Base-by-base conservation (phyloP, 2,888 invertebrate genomes). In the Melanostoma mellinum region DNA sequence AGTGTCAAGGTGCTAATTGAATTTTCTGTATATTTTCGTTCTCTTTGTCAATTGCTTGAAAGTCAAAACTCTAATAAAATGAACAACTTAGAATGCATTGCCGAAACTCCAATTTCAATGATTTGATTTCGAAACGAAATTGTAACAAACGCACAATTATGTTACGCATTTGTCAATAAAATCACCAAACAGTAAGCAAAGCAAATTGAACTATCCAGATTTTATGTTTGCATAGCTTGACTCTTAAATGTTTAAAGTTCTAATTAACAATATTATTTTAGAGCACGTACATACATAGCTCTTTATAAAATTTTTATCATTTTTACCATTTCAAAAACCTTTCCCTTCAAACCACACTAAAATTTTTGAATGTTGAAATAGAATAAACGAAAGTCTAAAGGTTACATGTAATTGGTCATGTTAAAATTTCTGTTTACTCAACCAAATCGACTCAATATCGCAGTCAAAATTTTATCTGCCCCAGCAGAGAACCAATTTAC, bases 1-100 rank as follows among this genome's bases (percentile, higher is more conserved):
- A 38, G 38, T 48, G 40, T 32, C 2, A 32, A 67, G 8, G 65
- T 74, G 79, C 35, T 84, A 79, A 84, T 78, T 79, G 65, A 55
- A 32, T 55, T 78, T 77, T 69, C 42, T 73, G 65, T 60, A 20
- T 20, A 20, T 20, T 20, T 20, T 6, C 52, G 6, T 36, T 53
- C 52, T 52, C 58, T 81, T 78, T 78, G 44, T 33, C 44, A 10
- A 44, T n/a, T 2, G 44, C 40, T 10, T 8, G 55, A 81, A 69
- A 56, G 30, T 67, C 55, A 44, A 52, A 53, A 46, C 35, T 36
- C 46, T 4, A 38, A 36, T 6, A 10, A 35, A 6, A 20, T 20
- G 20, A 20, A 20, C 20, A 20, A 20, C 20, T 20, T 20, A 20
- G 20, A 20, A 20, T 20, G 20, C 20, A 20, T 20, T 20, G 20